phyloP scores from a whole-genome alignment of 2,113 vertebrate genomes.

The Gymnorhina tibicen region DNA sequence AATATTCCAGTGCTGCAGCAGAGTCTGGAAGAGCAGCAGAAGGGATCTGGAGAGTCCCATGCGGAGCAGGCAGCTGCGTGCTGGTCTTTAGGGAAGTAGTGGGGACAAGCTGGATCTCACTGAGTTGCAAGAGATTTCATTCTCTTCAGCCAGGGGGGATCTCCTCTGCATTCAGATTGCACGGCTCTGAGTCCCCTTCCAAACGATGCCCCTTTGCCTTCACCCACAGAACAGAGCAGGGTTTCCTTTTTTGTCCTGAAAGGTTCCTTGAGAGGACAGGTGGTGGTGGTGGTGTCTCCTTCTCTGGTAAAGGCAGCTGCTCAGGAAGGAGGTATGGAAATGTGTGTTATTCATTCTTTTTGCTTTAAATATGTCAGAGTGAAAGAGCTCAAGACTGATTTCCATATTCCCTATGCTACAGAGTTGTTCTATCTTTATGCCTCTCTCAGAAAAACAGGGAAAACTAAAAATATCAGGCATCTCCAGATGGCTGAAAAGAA shows the following conservation, averaged over 20 bases:
- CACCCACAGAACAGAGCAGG: background rate
- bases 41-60: background rate
- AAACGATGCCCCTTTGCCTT: background rate
- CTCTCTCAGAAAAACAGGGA: background rate
- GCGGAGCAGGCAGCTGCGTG: background rate
- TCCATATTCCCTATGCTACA: background rate
- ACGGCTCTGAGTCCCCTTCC: background rate
- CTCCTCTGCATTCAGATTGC: background rate
- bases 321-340: background rate
- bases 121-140: background rate
- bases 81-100: background rate
- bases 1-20: background rate
- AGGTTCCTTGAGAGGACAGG: background rate
- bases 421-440: slow-evolving; percentile 9
- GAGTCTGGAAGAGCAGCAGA: background rate
- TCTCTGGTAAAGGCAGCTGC: background rate
- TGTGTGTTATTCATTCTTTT: background rate
- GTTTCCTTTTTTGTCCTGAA: background rate
- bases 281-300: background rate
- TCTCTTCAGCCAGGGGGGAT: background rate
- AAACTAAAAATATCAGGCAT: background rate
- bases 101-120: background rate
- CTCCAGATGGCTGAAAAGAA: slow-evolving; percentile 3
- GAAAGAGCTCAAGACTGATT: slow-evolving; percentile 4
- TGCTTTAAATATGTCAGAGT: background rate